phyloP scores from a whole-genome alignment of 1,140 invertebrate genomes.

The Hylyphantes graminicola region DNA sequence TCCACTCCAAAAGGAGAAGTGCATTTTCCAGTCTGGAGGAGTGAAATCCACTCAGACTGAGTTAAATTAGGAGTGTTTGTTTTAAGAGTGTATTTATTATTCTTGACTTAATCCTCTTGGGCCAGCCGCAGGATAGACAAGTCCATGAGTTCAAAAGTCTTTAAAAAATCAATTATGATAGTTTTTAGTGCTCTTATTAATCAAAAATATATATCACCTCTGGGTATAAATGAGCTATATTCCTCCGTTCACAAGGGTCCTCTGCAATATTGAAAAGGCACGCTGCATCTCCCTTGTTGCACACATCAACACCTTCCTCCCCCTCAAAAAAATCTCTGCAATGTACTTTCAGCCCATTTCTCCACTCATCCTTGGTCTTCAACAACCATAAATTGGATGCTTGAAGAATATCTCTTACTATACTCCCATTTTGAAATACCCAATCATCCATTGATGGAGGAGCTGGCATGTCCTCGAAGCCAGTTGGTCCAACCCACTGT shows the following conservation, averaged over 20 bases:
- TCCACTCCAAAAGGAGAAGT: no score
- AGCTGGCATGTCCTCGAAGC: not conserved
- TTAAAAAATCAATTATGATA: no score
- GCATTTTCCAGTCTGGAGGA: no score
- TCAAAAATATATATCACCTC: not conserved
- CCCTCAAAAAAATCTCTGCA: not conserved
- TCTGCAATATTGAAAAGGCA: slow-evolving; percentile 67
- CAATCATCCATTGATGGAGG: slow-evolving; percentile 7
- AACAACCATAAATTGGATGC: slow-evolving; percentile 9
- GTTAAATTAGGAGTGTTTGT: no score
- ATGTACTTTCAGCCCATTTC: slow-evolving; percentile 12
- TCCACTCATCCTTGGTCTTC: slow-evolving; percentile 22
- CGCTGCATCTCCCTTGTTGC: slow-evolving; percentile 60
- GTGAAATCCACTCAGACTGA: no score
- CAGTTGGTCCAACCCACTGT: slow-evolving; percentile 21
- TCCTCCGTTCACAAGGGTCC: slow-evolving; percentile 69
- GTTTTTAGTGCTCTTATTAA: no score
- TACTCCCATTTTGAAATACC: slow-evolving; percentile 25
- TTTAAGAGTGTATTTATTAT: no score
- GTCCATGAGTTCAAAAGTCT: no score
- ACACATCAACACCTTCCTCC: slow-evolving; percentile 22
- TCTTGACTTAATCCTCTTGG: no score
- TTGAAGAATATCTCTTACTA: slow-evolving; percentile 22
- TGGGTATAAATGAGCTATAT: slow-evolving; percentile 64
- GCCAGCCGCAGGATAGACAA: no score